Base-by-base conservation (phyloP, 2,888 invertebrate genomes). In the Pollenia griseotomentosa region DNA sequence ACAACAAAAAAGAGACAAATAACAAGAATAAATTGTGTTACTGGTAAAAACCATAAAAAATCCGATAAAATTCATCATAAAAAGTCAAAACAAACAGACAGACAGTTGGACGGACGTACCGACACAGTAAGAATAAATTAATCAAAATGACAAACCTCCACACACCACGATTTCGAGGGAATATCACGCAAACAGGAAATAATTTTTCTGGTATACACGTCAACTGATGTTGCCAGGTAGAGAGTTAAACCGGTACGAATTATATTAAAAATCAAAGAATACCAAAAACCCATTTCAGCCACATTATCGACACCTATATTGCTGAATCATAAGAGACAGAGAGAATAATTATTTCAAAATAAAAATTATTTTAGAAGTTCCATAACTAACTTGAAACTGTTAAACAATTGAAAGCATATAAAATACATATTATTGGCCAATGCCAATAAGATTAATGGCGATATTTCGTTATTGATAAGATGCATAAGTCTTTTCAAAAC, bases 391-490 rank as follows among this genome's bases (percentile, higher is more conserved):
- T 91, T 90, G 79, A 93, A 93, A 83, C 92, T 92, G 89, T 96
- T 94, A 89, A 96, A 96, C 0, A 97, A 93, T 90, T 97, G 96
- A 88, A 96, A 94, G 88, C 96, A 96, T 87, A 97, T 96, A 89
- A 97, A 97, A 90, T 96, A 96, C 88, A 96, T 94, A 90, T 96
- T 96, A 88, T 95, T 96, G 61, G 95, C 93, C 89, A 96, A 96
- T 0, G 96, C 96, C 12, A 96, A 91, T 0, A 96, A 91, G 0
- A 96, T 94, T 63, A 97, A 93, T 8, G 94, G 93, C 11, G 96
- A 95, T n/a, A 97, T 94, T 46, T 95, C 94, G 1, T 92, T 91
- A 89, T 96, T 96, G 1, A 96, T 93, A 44, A 93, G 93, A 61
- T 95, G 94, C n/a, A 96, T 95, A 14, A 97, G 93, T 0, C 94